These are phyloP conservation scores for western clawed frog (Xenopus tropicalis) DNA, from an alignment of 2,113 vertebrate species.

Conservation along the genomic window DNA sequence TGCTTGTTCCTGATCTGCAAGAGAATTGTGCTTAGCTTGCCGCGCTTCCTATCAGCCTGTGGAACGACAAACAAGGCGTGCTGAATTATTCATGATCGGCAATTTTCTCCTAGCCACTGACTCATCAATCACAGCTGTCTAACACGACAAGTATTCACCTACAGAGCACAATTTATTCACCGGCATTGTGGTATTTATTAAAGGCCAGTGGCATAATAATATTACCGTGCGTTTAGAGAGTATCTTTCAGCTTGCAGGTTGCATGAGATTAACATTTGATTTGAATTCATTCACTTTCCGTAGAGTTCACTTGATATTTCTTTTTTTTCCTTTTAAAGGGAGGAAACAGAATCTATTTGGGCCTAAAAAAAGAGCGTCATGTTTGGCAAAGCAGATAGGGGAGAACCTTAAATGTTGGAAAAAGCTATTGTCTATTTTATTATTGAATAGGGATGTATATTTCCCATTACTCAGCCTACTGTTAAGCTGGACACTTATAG, in stretches of 20 bases:
- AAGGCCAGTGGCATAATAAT: slow-evolving; percentile 15
- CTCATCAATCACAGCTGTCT: slow-evolving; percentile 94
- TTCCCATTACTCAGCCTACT: no score
- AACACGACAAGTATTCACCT: slow-evolving; percentile 87
- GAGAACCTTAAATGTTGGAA: no score
- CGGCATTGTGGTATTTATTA: slow-evolving; percentile 74
- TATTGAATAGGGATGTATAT: no score
- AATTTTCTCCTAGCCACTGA: slow-evolving; percentile 95
- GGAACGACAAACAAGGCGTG: slow-evolving; percentile 92
- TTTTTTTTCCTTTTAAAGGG: no score
- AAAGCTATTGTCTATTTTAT: no score
- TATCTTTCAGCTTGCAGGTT: neutral
- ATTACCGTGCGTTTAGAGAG: slow-evolving; percentile 12
- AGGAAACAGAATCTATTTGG: no score
- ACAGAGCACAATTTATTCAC: slow-evolving; percentile 75
- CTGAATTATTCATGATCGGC: slow-evolving; percentile 93
- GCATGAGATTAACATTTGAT: no score
- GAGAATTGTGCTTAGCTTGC: slow-evolving; percentile 90
- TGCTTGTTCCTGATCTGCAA: slow-evolving; percentile 93
- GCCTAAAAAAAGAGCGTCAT: no score
- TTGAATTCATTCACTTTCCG: no score
- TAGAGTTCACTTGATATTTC: no score
- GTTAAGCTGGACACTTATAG: no score
- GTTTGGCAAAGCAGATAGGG: no score
- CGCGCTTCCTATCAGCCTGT: slow-evolving; percentile 93